Conservation (phyloP, 2,888 invertebrate species). For the Anoncus sp. region DNA sequence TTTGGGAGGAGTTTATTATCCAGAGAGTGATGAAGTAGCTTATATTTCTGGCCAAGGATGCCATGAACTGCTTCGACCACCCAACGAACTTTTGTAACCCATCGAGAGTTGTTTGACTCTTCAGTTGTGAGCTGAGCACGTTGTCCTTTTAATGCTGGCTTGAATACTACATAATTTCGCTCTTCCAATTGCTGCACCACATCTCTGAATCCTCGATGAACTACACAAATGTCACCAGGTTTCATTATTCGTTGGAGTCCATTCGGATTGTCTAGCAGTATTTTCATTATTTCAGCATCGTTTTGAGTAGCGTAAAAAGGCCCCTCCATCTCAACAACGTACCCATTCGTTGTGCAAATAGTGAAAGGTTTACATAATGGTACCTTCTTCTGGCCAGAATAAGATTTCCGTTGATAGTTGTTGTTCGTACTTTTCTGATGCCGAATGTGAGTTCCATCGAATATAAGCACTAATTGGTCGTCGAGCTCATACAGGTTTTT, state of each 20-base stretch:
- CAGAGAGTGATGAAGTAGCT: conserved; percentile 49
- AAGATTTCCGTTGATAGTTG: no score
- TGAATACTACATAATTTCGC: conserved; percentile 51
- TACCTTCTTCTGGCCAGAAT: no score
- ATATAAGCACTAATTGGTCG: conserved; percentile 61
- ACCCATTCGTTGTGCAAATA: no score
- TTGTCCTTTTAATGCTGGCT: no score
- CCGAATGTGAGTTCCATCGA: conserved; percentile 64
- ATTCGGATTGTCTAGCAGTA: no score
- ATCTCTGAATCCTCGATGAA: conserved; percentile 61
- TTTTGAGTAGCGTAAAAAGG: conserved; percentile 67
- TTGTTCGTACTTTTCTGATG: no score
- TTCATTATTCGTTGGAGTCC: conserved; percentile 59
- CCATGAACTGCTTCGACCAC: no score
- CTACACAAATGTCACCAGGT: conserved; percentile 63
- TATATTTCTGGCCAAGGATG: conserved; percentile 47
- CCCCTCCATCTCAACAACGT: no score
- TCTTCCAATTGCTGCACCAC: conserved; percentile 56
- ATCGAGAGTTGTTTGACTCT: no score
- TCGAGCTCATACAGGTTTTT: conserved; percentile 46
- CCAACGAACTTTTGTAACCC: no score
- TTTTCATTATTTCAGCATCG: conserved; percentile 70
- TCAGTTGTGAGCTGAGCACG: no score
- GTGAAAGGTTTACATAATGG: no score
- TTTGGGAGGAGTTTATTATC: conserved; percentile 61